A percentile compares a stretch with the other conserved stretches of the same genome.
phyloP scores from a whole-genome alignment of 2,888 invertebrate species.

The Endomychus coccineus region DNA sequence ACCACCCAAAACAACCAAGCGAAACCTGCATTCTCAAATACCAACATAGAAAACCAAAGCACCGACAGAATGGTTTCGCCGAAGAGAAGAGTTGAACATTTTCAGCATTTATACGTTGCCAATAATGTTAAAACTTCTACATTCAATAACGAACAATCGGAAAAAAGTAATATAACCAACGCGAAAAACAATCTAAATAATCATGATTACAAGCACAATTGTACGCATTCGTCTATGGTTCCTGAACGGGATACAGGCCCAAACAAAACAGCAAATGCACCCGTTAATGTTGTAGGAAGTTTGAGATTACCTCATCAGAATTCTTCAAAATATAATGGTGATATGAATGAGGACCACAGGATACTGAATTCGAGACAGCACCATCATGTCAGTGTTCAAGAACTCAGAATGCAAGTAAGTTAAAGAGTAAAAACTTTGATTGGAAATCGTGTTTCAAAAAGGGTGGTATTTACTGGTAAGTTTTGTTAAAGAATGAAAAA shows the following conservation, averaged over 20 bases:
- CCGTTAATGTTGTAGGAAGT: conserved; percentile 32
- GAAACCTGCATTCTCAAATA: conserved; percentile 15
- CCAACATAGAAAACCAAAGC: conserved; percentile 22
- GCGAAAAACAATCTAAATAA: conserved; percentile 32
- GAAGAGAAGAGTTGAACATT: conserved; percentile 39
- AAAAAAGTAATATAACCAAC: conserved; percentile 31
- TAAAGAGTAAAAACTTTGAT: conserved; percentile 26
- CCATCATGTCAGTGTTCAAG: conserved; percentile 56
- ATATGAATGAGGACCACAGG: conserved; percentile 31
- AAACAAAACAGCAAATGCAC: conserved; percentile 43
- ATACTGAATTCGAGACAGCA: conserved; percentile 46
- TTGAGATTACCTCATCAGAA: conserved; percentile 30
- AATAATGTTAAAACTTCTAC: conserved; percentile 42
- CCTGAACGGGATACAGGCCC: conserved; percentile 49
- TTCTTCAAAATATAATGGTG: conserved; percentile 27
- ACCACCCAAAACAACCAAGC: conserved; percentile 36
- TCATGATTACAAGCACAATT: conserved; percentile 33
- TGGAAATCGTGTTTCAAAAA: too few relatives aligned
- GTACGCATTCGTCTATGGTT: conserved; percentile 42
- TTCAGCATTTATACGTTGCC: conserved; percentile 40
- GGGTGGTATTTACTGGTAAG: too few relatives aligned
- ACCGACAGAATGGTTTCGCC: conserved; percentile 40
- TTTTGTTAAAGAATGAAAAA: too few relatives aligned
- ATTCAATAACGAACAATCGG: conserved; percentile 39
- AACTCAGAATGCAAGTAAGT: conserved; percentile 52